Conservation (phyloP, 1,140 invertebrate species). For the Heliconius congener region DNA sequence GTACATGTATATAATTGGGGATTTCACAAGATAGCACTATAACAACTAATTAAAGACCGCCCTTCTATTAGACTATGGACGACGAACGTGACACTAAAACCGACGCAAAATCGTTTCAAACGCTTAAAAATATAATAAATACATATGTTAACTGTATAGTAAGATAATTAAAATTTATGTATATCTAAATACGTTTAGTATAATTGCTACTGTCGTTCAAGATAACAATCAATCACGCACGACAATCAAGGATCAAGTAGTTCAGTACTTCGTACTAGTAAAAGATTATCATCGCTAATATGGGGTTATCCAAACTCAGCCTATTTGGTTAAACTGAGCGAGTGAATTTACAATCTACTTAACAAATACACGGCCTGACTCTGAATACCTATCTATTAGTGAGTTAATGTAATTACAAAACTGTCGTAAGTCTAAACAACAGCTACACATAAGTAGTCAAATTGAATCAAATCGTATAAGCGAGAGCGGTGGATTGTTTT, state of each 20-base stretch:
- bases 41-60: constrained; percentile 64
- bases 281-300: constrained; percentile 51
- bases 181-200: background rate
- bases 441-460: constrained; percentile 14
- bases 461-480: background rate
- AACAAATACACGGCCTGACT: constrained; percentile 55
- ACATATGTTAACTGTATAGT: background rate
- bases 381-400: constrained; percentile 33
- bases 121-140: background rate
- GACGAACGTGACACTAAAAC: background rate
- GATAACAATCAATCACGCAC: background rate
- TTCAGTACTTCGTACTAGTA: background rate
- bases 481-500: background rate
- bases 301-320: constrained; percentile 47
- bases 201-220: background rate
- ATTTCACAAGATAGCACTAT: constrained; percentile 78
- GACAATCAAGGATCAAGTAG: background rate
- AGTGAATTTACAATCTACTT: constrained; percentile 67
- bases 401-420: constrained; percentile 42
- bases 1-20: constrained; percentile 66
- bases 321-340: constrained; percentile 57
- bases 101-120: background rate
- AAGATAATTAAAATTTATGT: background rate
- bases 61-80: constrained; percentile 11
- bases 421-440: constrained; percentile 42